Evolutionary conservation across 2,888 invertebrate species (phyloP), one percentile per base, ranked within the genome.

Genomic region (Drosophila siamana): DNA sequence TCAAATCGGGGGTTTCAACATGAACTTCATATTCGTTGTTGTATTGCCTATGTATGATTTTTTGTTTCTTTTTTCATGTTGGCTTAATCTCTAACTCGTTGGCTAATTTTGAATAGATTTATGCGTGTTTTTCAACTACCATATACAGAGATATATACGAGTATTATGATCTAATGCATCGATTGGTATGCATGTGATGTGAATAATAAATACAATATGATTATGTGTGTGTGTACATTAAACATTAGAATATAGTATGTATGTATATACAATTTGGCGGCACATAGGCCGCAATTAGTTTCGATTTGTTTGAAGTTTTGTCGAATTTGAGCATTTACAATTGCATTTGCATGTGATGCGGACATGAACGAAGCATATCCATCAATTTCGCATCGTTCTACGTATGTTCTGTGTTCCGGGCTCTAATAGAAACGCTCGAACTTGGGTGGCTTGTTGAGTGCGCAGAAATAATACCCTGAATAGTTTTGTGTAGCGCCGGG

Each of bases 391-490:
- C n/a, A n/a, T n/a, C 36, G 9, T 28, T 26, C 30, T 7, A 7
- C 13, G 41, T 19, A 36, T 13, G 11, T 24, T 30, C 40, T 26
- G 36, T 51, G 62, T 60, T 19, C 40, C 7, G 5, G 54, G 7
- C 19, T 74, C 62, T 82, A 91, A 55, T 90, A 91, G 84, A 90
- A 92, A 64, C 92, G 77, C 69, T 91, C 92, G 86, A 91, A 88
- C 87, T 91, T 91, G 74, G 92, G 86, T 70, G 92, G 89, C 72
- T 91, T 91, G 74, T 92, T 91, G 66, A 91, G 89, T 87, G 92
- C 90, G 88, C 91, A 92, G 80, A 91, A 92, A 86, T 91, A 92
- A 87, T 91, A 91, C 84, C 91, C 91, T 85, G 92, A 89, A 89
- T 92, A 91, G 82, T 90, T 91, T 91, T 91, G 91, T 91, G 91